These are phyloP conservation scores for Drosophila ezoana DNA, from an alignment of 2,888 invertebrate genomes.

Conservation along the genomic window DNA sequence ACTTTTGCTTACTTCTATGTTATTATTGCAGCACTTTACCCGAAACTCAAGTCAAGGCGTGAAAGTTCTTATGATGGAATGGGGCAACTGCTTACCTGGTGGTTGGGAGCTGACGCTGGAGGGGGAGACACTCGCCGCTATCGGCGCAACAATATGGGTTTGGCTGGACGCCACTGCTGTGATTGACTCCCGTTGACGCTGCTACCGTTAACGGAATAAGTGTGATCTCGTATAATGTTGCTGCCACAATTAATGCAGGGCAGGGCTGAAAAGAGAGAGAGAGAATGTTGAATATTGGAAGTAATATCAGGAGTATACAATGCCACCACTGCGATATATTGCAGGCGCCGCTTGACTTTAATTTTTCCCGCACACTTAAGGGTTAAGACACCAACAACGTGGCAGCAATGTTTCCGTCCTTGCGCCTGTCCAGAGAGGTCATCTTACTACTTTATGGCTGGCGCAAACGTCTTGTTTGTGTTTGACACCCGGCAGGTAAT, in stretches of 20 bases:
- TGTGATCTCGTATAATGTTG: not conserved
- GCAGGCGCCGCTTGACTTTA: slow-evolving; percentile 41
- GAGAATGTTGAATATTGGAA: slow-evolving; percentile 8
- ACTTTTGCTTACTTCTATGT: too few species aligned
- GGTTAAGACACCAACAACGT: slow-evolving; percentile 36
- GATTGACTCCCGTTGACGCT: slow-evolving; percentile 65
- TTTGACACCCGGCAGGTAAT: slow-evolving; percentile 79
- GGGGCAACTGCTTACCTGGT: slow-evolving; percentile 81
- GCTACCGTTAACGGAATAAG: slow-evolving; percentile 53
- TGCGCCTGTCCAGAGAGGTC: slow-evolving; percentile 55
- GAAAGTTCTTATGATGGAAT: too few species aligned
- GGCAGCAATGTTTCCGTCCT: slow-evolving; percentile 18
- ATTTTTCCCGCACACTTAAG: slow-evolving; percentile 47
- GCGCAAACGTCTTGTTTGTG: slow-evolving; percentile 76
- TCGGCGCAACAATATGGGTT: slow-evolving; percentile 86
- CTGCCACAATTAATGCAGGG: not conserved
- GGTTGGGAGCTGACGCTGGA: slow-evolving; percentile 86
- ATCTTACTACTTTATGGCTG: slow-evolving; percentile 70
- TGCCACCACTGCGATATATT: slow-evolving; percentile 7
- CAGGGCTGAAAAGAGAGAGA: slow-evolving; percentile 16
- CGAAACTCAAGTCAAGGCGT: too few species aligned
- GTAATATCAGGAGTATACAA: not conserved
- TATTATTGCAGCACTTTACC: too few species aligned
- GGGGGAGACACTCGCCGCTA: slow-evolving; percentile 87
- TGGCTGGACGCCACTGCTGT: slow-evolving; percentile 85